phyloP scores from a whole-genome alignment of 2,888 invertebrate genomes.

The Alentia gelatinosa region DNA sequence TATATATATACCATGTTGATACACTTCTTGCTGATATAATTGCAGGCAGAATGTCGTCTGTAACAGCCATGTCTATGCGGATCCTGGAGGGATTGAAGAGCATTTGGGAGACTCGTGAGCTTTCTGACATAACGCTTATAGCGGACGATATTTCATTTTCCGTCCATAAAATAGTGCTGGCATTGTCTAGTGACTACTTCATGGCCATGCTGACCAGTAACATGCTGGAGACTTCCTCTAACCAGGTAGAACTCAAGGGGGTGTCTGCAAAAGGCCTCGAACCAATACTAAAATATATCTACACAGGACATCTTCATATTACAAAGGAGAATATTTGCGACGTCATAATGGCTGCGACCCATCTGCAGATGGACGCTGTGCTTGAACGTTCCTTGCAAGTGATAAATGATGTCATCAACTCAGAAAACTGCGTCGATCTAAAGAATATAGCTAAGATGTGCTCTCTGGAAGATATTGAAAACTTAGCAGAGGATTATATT shows the following conservation, averaged over 20 bases:
- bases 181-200: constrained; percentile 35
- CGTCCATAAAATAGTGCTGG: neutral
- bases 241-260: constrained; percentile 2
- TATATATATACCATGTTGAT: too few relatives aligned
- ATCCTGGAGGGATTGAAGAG: neutral
- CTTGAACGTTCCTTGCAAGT: neutral
- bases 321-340: constrained; percentile 31
- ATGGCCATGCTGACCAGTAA: constrained; percentile 7
- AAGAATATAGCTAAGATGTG: constrained; percentile 36
- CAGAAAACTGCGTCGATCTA: constrained; percentile 26
- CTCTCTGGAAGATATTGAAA: constrained; percentile 31
- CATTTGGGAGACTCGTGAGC: neutral
- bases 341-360: constrained; percentile 18
- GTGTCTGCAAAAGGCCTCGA: constrained; percentile 8
- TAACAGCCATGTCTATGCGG: neutral
- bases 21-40: too few relatives aligned
- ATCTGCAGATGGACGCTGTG: constrained; percentile 24
- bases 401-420: neutral
- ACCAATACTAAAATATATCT: neutral
- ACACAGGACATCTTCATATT: neutral
- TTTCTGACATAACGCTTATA: constrained; percentile 5
- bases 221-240: neutral
- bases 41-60: neutral
- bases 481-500: constrained; percentile 26
- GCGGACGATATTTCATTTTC: neutral